Percentiles rank a stretch among this genome's conserved stretches.
These are phyloP conservation scores for Tokudaia muenninki DNA, from an alignment of 2,797 vertebrate species.

Conservation along the genomic window DNA sequence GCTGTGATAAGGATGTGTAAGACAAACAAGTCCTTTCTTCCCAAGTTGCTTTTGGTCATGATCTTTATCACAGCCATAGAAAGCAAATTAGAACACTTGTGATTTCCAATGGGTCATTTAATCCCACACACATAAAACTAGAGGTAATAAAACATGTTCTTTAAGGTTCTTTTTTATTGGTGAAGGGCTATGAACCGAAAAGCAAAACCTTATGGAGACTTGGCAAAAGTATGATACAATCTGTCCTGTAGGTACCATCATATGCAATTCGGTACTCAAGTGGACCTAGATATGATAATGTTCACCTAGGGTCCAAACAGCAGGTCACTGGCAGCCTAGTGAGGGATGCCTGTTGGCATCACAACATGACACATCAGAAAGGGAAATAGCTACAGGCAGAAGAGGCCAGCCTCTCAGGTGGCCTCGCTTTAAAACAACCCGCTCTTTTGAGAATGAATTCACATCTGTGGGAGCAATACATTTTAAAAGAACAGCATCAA, in stretches of 20 bases:
- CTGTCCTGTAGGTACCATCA: background rate
- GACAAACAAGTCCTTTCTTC: background rate
- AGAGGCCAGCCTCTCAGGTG: background rate
- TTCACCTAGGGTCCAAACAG: background rate
- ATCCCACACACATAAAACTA: background rate
- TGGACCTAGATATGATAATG: background rate
- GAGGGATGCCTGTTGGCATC: background rate
- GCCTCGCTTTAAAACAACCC: background rate
- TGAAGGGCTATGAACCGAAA: background rate
- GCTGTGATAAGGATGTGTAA: background rate
- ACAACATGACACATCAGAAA: background rate
- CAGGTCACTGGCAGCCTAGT: background rate
- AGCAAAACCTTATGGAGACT: slow-evolving; percentile 20
- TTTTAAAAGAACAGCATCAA: background rate
- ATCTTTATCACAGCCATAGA: background rate
- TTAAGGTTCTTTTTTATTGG: background rate
- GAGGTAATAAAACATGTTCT: background rate
- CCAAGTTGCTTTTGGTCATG: background rate
- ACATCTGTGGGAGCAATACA: background rate
- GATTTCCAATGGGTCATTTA: background rate
- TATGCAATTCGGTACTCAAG: background rate
- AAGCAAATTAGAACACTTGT: background rate
- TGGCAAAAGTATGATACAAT: background rate
- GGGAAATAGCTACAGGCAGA: background rate
- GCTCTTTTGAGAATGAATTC: background rate